A percentile compares a stretch with the other conserved stretches of the same genome.
Conservation (phyloP, 2,888 invertebrate genomes). For the Amblyteles armatorius region DNA sequence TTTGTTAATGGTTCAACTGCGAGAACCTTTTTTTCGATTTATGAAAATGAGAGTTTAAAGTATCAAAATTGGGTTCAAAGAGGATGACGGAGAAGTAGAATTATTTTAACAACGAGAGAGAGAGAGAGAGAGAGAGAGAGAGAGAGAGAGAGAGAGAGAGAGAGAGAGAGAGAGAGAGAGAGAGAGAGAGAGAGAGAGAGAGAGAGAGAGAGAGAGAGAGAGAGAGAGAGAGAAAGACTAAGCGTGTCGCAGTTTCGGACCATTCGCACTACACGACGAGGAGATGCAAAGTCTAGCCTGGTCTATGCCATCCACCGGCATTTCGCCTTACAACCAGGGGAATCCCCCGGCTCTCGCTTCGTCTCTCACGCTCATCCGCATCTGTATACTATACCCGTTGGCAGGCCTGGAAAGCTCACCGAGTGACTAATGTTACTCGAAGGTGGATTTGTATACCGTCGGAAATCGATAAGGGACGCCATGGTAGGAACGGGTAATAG, state of each 20-base stretch:
- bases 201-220: too few relatives aligned
- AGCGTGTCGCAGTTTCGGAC: constrained; percentile 6
- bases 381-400: constrained; percentile 23
- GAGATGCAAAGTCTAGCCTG: constrained; percentile 1
- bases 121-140: background rate
- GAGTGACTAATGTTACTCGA: constrained; percentile 80
- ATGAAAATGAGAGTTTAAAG: background rate
- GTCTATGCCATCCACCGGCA: background rate
- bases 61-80: background rate
- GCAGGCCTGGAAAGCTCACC: constrained; percentile 72
- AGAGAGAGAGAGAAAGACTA: background rate
- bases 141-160: background rate
- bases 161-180: background rate
- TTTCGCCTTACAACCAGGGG: constrained; percentile 7
- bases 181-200: too few relatives aligned
- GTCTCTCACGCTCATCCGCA: constrained; percentile 9
- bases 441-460: constrained; percentile 81
- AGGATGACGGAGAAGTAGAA: background rate
- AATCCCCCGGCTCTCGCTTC: constrained; percentile 11
- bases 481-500: constrained; percentile 66
- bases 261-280: background rate
- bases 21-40: background rate
- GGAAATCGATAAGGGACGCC: constrained; percentile 79
- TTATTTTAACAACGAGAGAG: background rate
- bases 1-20: background rate